Conservation (phyloP, 2,797 vertebrate species). For the Sebastes trivittatus region DNA sequence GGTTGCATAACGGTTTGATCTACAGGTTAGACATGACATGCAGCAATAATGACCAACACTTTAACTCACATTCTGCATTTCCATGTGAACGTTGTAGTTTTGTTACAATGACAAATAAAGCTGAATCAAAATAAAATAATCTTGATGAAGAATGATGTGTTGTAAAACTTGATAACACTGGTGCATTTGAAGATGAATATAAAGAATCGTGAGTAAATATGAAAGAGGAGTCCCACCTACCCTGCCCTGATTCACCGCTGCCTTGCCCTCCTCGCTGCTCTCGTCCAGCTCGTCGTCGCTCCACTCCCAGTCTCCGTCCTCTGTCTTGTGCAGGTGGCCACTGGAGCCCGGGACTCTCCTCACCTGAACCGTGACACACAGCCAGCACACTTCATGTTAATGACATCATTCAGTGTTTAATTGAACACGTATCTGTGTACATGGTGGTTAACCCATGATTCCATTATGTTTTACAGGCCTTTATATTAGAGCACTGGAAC, state of each 20-base stretch:
- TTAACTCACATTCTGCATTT: neutral
- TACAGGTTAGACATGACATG: constrained; percentile 22
- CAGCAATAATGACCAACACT: constrained; percentile 3
- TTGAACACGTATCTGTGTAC: neutral
- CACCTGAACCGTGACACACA: constrained; percentile 81
- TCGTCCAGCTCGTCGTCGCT: constrained; percentile 98
- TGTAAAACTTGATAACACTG: neutral
- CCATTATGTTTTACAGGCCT: neutral
- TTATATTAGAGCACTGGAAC: neutral
- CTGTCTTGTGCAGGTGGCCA: constrained; percentile 96
- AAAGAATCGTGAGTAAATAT: neutral
- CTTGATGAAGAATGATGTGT: neutral
- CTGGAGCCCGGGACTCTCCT: constrained; percentile 96
- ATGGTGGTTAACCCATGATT: constrained; percentile 7
- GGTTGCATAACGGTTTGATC: constrained; percentile 6
- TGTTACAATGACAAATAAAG: neutral
- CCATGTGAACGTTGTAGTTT: neutral
- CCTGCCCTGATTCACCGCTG: constrained; percentile 92
- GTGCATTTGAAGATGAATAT: neutral
- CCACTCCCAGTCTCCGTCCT: constrained; percentile 99
- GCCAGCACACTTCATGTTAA: neutral
- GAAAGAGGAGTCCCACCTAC: constrained; percentile 67
- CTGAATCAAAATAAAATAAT: neutral
- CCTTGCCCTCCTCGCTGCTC: constrained; percentile 93
- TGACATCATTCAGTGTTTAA: neutral